Evolutionary conservation across 2,888 invertebrate genomes (phyloP).

Genomic region (Tolmerus cingulatus): DNA sequence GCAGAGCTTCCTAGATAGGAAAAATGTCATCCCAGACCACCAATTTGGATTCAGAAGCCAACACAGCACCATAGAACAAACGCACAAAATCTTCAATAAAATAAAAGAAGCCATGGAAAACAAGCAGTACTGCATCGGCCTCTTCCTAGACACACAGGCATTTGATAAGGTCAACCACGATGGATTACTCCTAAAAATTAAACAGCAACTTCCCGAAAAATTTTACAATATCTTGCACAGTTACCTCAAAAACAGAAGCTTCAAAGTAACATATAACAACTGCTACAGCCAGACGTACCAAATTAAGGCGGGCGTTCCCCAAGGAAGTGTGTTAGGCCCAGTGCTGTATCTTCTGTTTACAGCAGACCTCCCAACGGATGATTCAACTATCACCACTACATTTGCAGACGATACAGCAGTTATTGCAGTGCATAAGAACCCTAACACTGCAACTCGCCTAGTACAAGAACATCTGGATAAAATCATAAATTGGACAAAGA

Average conservation of each 20-base stretch:
- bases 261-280: background rate
- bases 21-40: background rate
- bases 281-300: background rate
- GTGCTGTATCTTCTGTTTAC: background rate
- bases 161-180: slow-evolving; percentile 17
- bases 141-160: slow-evolving; percentile 11
- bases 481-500: background rate
- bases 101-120: slow-evolving; percentile 8
- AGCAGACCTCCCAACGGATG: background rate
- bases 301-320: background rate
- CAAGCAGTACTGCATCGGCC: background rate
- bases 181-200: background rate
- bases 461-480: background rate
- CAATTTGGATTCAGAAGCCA: slow-evolving; percentile 18
- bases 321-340: background rate
- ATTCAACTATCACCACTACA: background rate
- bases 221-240: background rate
- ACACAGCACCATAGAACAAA: slow-evolving; percentile 1
- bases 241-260: background rate
- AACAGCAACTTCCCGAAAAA: background rate
- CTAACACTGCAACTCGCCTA: background rate
- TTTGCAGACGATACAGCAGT: background rate
- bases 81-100: background rate
- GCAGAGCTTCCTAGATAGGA: background rate
- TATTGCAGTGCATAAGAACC: background rate